Evolutionary conservation across 30 jellyfish, hydroid and myxozoan genomes (phyloP).

Genomic region (Chrysaora quinquecirrha): DNA sequence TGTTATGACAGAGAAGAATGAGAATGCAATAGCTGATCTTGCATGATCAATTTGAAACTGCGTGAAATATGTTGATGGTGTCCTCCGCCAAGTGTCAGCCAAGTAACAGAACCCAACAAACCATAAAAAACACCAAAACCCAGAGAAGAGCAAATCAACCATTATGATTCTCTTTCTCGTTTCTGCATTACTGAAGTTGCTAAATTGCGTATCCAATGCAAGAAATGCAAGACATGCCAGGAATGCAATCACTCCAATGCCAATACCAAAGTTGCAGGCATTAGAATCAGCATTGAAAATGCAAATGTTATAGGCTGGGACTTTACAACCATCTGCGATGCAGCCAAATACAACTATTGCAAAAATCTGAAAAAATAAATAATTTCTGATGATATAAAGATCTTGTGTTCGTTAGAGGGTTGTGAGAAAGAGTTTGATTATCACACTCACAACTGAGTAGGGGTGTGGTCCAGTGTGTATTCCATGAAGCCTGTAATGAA

Average conservation of each 20-base stretch:
- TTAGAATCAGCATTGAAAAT: conserved; percentile 71
- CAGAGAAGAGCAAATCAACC: conserved; percentile 85
- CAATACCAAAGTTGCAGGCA: conserved; percentile 97
- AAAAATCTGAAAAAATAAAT: conserved; percentile 59
- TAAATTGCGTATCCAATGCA: conserved; percentile 79
- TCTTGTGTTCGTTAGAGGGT: no score
- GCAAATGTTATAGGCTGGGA: conserved; percentile 67
- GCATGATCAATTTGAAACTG: conserved; percentile 82
- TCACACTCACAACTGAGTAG: no score
- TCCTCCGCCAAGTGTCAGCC: conserved; percentile 90
- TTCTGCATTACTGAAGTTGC: conserved; percentile 80
- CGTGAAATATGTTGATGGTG: conserved; percentile 35
- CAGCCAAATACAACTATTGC: conserved; percentile 97
- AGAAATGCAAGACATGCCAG: conserved; percentile 82
- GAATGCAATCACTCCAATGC: conserved; percentile 94
- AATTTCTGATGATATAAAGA: no score
- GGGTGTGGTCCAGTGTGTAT: no score
- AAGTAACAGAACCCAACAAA: conserved; percentile 94
- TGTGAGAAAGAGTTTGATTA: no score
- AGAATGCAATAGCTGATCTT: conserved; percentile 91
- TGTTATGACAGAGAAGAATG: conserved; percentile 90
- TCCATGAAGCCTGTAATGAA: no score
- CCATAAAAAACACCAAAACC: conserved; percentile 91
- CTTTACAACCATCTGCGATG: conserved; percentile 86
- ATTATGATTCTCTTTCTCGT: conserved; percentile 58